These are phyloP conservation scores for Rousettus madagascariensis DNA, from an alignment of 2,797 vertebrate species.

Conservation along the genomic window DNA sequence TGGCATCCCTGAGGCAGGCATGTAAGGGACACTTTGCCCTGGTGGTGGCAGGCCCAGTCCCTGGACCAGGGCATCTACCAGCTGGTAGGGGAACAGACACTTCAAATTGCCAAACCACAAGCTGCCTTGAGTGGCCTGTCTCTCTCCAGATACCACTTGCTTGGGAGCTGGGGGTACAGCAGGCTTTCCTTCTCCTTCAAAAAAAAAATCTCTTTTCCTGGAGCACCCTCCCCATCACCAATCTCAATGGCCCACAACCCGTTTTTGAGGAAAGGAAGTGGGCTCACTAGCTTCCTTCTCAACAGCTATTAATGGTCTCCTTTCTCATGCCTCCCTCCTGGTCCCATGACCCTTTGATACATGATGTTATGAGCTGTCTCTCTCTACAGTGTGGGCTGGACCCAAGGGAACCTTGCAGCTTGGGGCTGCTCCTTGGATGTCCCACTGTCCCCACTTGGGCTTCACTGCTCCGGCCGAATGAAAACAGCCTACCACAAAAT, in stretches of 20 bases:
- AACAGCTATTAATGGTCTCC: not conserved
- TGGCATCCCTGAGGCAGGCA: not conserved
- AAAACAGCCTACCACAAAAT: not conserved
- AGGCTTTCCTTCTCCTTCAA: not conserved
- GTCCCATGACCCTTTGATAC: rapidly evolving
- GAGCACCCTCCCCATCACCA: too few relatives aligned
- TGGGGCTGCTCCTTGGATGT: too few relatives aligned
- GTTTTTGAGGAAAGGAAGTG: not conserved
- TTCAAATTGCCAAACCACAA: not conserved
- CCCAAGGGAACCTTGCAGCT: not conserved
- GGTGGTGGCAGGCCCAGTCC: not conserved
- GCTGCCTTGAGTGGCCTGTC: not conserved
- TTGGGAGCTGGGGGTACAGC: not conserved
- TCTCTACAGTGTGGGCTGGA: not conserved
- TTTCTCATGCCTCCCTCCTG: not conserved
- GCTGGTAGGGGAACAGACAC: not conserved
- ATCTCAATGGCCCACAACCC: too few relatives aligned
- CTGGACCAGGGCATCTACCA: not conserved
- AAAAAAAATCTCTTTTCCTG: too few relatives aligned
- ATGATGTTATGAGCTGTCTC: not conserved
- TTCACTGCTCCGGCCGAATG: not conserved
- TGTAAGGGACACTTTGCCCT: not conserved
- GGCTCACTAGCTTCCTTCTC: not conserved
- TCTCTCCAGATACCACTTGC: not conserved
- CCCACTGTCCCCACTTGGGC: not conserved